Percentiles rank a stretch among this genome's conserved stretches.
Evolutionary conservation across 2,888 invertebrate species (phyloP).

Genomic region (Conchocele bisecta): DNA sequence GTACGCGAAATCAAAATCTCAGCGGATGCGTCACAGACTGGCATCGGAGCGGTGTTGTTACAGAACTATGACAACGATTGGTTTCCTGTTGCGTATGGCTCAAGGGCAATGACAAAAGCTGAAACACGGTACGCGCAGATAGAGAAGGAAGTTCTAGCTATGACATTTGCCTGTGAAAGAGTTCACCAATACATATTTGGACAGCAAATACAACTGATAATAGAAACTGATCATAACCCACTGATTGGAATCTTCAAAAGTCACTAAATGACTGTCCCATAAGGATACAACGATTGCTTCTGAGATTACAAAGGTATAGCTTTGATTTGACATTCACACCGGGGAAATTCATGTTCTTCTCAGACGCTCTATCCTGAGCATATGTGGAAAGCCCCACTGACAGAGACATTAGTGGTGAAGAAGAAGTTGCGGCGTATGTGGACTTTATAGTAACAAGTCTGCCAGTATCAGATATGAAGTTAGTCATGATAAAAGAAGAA

Average conservation of each 20-base stretch:
- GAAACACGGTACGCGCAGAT: constrained; percentile 22
- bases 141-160: constrained; percentile 15
- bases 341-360: neutral
- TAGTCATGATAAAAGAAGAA: neutral
- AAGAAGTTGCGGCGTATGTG: constrained; percentile 15
- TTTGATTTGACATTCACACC: neutral
- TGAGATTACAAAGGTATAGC: too few relatives aligned
- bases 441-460: constrained; percentile 6
- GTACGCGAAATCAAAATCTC: constrained; percentile 14
- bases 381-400: neutral
- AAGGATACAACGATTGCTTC: too few relatives aligned
- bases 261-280: too few relatives aligned
- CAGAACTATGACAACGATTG: constrained; percentile 10
- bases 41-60: constrained; percentile 28
- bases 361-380: neutral
- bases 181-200: constrained; percentile 29
- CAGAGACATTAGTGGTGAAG: neutral
- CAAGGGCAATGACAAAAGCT: neutral
- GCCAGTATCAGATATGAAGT: neutral
- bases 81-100: constrained; percentile 21
- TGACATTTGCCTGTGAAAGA: constrained; percentile 30
- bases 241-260: constrained; percentile 19
- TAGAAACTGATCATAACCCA: constrained; percentile 29
- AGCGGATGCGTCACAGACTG: constrained; percentile 14
- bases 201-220: constrained; percentile 5